Conservation (phyloP, 2,113 vertebrate genomes). For the Desmodus rotundus region DNA sequence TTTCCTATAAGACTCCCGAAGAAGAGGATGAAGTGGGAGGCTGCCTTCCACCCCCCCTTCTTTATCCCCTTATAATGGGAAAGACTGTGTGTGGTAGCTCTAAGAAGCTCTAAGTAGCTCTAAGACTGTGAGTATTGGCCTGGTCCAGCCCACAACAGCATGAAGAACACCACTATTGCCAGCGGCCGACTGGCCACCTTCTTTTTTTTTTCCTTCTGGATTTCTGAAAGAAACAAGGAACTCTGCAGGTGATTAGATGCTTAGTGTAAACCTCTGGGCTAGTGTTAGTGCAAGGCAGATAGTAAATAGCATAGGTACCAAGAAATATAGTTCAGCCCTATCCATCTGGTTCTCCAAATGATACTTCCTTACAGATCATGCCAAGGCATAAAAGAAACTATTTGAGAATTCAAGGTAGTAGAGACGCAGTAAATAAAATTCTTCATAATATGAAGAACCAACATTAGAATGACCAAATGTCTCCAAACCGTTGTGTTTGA, state of each 20-base stretch:
- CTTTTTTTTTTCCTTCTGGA: background rate
- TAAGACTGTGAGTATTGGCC: background rate
- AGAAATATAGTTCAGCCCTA: background rate
- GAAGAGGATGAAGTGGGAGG: background rate
- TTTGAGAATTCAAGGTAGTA: background rate
- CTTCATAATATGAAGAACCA: slow-evolving; percentile 19
- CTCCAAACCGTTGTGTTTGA: background rate
- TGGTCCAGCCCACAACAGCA: background rate
- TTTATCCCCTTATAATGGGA: fast-evolving
- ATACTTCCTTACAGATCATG: background rate
- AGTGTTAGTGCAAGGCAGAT: background rate
- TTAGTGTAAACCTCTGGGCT: background rate
- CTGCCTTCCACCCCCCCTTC: background rate
- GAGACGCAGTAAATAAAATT: slow-evolving; percentile 18
- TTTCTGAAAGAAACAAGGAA: background rate
- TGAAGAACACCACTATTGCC: background rate
- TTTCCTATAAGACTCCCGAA: background rate
- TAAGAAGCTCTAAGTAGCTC: no score
- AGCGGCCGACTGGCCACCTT: background rate
- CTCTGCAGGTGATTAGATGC: background rate
- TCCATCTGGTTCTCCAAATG: background rate
- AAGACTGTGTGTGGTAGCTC: background rate
- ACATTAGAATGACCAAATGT: background rate
- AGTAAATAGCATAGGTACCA: background rate
- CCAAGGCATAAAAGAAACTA: background rate